Conservation (phyloP, 2,888 invertebrate genomes). For the Chrysomela aeneicollis region DNA sequence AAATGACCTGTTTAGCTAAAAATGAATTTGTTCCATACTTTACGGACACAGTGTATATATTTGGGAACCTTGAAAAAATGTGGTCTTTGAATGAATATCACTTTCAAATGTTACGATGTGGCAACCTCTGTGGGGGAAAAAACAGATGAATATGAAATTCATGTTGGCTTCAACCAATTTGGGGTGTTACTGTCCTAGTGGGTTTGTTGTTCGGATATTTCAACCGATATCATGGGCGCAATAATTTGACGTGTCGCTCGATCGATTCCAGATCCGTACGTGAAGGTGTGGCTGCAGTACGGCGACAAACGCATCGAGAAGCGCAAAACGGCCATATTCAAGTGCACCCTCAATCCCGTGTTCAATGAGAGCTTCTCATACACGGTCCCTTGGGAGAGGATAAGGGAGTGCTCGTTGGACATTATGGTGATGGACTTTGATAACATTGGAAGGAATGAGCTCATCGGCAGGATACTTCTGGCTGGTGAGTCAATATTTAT, state of each 20-base stretch:
- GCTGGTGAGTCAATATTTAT: constrained; percentile 76
- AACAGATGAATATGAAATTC: too few species aligned
- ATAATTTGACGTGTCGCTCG: too few species aligned
- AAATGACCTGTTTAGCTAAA: too few species aligned
- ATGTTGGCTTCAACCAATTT: background rate
- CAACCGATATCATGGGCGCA: background rate
- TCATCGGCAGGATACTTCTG: constrained; percentile 90
- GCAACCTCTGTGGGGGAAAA: too few species aligned
- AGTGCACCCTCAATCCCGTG: constrained; percentile 92
- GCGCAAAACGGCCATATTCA: constrained; percentile 93
- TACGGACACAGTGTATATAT: too few species aligned
- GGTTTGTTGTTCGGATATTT: too few species aligned
- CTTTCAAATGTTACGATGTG: too few species aligned
- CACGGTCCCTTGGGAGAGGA: constrained; percentile 97
- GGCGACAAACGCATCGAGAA: constrained; percentile 95
- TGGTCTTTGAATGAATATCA: too few species aligned
- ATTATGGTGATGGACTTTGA: constrained; percentile 98
- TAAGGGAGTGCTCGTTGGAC: constrained; percentile 91
- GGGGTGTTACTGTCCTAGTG: too few species aligned
- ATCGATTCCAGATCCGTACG: constrained; percentile 86
- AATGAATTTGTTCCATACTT: too few species aligned
- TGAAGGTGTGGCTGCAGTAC: constrained; percentile 97
- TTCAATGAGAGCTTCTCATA: constrained; percentile 97
- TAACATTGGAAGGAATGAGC: constrained; percentile 92
- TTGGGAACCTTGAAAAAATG: too few species aligned